phyloP scores from a whole-genome alignment of 2,797 vertebrate genomes.

The Glossophaga mutica region DNA sequence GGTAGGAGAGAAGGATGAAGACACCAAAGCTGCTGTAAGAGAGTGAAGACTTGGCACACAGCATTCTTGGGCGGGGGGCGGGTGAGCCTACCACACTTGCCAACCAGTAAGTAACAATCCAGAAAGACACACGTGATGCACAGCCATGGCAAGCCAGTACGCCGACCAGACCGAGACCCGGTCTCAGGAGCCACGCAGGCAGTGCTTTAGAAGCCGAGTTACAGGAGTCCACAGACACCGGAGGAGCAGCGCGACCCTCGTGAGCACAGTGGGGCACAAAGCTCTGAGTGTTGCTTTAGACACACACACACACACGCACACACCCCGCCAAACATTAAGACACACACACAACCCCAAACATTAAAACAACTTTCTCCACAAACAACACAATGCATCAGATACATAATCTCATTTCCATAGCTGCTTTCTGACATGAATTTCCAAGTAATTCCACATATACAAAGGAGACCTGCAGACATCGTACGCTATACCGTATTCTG shows the following conservation, averaged over 20 bases:
- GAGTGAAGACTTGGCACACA: conserved; percentile 80
- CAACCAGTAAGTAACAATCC: conserved; percentile 53
- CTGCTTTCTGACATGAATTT: conserved; percentile 74
- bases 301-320: not conserved
- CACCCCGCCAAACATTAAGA: not conserved
- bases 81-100: conserved; percentile 52
- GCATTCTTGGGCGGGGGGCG: not conserved
- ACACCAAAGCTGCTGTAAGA: conserved; percentile 87
- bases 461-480: not conserved
- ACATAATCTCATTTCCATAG: conserved; percentile 34
- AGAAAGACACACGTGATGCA: conserved; percentile 43
- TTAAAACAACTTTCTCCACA: conserved; percentile 54
- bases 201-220: not conserved
- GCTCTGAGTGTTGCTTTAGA: conserved; percentile 38
- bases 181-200: not conserved
- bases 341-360: not conserved
- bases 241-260: not conserved
- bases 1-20: conserved; percentile 90
- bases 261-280: not conserved
- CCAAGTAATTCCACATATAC: conserved; percentile 48
- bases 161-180: conserved; percentile 51
- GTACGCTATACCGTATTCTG: not conserved
- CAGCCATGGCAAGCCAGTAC: conserved; percentile 31
- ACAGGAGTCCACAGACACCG: not conserved
- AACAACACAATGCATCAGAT: not conserved